phyloP scores from a whole-genome alignment of 2,113 vertebrate species.

The Tautogolabrus adspersus region DNA sequence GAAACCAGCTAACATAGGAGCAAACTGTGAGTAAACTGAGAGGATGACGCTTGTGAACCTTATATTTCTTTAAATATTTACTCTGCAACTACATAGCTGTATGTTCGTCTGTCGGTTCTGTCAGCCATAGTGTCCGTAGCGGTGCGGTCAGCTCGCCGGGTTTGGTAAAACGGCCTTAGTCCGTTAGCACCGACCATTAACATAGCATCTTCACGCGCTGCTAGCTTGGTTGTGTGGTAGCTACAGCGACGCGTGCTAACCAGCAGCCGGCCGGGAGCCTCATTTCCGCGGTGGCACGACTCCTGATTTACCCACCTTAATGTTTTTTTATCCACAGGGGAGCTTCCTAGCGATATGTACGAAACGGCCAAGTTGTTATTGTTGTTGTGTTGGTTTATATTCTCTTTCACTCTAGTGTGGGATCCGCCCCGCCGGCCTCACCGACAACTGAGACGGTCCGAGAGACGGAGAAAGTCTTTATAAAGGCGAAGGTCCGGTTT shows the following conservation, averaged over 20 bases:
- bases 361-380: constrained; percentile 70
- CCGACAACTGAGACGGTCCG: constrained; percentile 86
- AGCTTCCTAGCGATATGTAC: constrained; percentile 63
- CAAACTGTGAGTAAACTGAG: neutral
- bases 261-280: constrained; percentile 34
- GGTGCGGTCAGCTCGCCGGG: neutral
- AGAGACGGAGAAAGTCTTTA: constrained; percentile 80
- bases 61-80: neutral
- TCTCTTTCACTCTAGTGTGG: constrained; percentile 72
- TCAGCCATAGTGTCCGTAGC: neutral
- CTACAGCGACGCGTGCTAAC: constrained; percentile 61
- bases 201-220: constrained; percentile 57
- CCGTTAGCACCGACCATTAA: constrained; percentile 62
- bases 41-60: neutral
- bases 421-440: constrained; percentile 88
- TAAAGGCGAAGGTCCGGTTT: constrained; percentile 75
- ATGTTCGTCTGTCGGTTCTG: neutral
- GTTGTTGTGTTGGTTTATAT: constrained; percentile 79
- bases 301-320: constrained; percentile 76
- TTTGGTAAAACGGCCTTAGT: constrained; percentile 66
- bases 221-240: constrained; percentile 49
- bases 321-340: constrained; percentile 78
- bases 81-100: neutral
- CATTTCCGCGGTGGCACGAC: constrained; percentile 2
- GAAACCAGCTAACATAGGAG: constrained; percentile 39